Base-by-base conservation (phyloP, 1,140 invertebrate species). In the Lasioglossum baleicum region DNA sequence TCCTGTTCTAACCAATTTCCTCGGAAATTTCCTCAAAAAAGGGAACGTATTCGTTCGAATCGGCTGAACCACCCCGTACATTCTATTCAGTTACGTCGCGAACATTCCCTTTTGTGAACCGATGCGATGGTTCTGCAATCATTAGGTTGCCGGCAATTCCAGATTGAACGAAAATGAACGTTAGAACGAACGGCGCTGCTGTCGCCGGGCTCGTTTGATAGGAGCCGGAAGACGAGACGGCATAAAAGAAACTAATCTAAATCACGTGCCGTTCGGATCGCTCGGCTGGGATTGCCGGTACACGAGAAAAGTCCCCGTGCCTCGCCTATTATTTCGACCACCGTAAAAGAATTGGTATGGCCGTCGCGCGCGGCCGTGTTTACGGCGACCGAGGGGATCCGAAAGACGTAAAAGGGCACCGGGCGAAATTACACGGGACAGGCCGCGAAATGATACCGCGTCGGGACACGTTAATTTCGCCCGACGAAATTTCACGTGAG, bases 401-500 rank as follows among this genome's bases (percentile, higher is more conserved):
- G 77, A 70, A 73, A 35, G 63, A 69, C 72, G 58, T 67, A 61
- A 66, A 81, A 81, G 58, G 64, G 51, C 44, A 56, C 64, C 64
- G 72, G 77, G 31, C 48, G 53, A 77, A 84, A 85, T 84, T 77
- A 64, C 65, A 66, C 35, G 61, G 63, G 61, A 42, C 63, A 13
- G 51, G 31, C 74, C 56, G 66, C 64, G 79, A 81, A 84, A 81
- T 70, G 83, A 74, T 78, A 84, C 67, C 61, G 31, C 44, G 40
- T 7, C 17, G 67, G 63, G 73, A 66, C 72, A 70, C 83, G 79
- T 82, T 85, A 82, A 85, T 82, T 79, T 85, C 61, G 51, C 31
- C 53, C 61, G 58, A 63, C 56, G 83, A 85, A 85, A 85, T 85
- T 85, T 76, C 73, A 81, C 71, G 66, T 56, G 58, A 74, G 44